Evolutionary conservation across 2,113 vertebrate species (phyloP).

Genomic region (Arizona elegans): DNA sequence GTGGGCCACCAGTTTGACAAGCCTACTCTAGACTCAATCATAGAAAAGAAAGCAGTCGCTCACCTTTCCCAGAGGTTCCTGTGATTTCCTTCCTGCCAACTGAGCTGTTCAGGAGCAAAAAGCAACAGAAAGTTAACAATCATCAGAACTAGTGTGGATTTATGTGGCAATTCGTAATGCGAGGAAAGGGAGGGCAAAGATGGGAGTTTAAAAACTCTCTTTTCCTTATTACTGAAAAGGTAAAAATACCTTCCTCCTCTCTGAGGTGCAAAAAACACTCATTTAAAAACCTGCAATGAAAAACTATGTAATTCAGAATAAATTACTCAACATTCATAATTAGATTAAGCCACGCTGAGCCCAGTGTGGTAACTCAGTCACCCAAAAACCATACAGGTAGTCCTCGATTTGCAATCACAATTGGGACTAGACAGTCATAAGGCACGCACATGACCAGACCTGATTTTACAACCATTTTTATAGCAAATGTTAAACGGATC

Average conservation of each 20-base stretch:
- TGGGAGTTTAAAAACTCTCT: background rate
- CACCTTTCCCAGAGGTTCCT: slow-evolving; percentile 7
- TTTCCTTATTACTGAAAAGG: background rate
- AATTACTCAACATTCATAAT: background rate
- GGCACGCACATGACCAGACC: background rate
- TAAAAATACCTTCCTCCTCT: background rate
- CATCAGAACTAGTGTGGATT: background rate
- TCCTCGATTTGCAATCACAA: background rate
- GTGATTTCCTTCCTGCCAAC: background rate
- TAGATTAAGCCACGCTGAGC: background rate
- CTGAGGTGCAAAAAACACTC: background rate
- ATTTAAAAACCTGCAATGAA: background rate
- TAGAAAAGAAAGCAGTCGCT: background rate
- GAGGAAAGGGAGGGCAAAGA: background rate
- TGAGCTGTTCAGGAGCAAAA: background rate
- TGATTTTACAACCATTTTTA: background rate
- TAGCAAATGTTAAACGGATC: background rate
- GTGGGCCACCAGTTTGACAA: too few species aligned
- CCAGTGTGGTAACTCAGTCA: background rate
- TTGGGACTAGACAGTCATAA: background rate
- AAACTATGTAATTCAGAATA: background rate
- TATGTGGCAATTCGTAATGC: background rate
- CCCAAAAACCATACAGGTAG: background rate
- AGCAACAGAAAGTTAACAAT: background rate
- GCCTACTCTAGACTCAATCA: background rate